Evolutionary conservation across 1,140 invertebrate species (phyloP).

Genomic region (Andrena cerasifolii): DNA sequence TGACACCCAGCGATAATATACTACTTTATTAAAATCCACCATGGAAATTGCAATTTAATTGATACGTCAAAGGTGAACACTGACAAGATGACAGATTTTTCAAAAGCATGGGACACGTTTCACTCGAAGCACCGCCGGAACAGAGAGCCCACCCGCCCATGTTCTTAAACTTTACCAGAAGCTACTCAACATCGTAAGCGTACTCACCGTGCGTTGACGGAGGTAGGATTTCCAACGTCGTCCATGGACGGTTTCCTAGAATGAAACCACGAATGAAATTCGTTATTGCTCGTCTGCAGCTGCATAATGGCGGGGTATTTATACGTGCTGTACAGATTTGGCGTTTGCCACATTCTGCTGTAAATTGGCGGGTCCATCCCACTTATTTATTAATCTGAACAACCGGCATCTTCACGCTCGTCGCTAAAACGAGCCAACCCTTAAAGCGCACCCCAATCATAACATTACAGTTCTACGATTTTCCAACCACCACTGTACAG

Average conservation of each 20-base stretch:
- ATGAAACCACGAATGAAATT: slow-evolving; percentile 84
- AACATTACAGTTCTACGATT: too few species aligned
- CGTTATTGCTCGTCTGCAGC: slow-evolving; percentile 78
- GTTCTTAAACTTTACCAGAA: neutral
- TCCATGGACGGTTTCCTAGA: slow-evolving; percentile 89
- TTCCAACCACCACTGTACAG: too few species aligned
- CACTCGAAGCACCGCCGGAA: neutral
- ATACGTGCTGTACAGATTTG: slow-evolving; percentile 70
- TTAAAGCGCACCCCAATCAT: too few species aligned
- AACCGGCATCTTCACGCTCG: neutral
- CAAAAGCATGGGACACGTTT: neutral
- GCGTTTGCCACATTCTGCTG: slow-evolving; percentile 78
- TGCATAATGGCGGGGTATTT: slow-evolving; percentile 79
- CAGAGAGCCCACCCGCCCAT: too few species aligned
- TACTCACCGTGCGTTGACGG: slow-evolving; percentile 89
- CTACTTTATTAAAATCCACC: too few species aligned
- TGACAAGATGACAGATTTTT: neutral
- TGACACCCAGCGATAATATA: too few species aligned
- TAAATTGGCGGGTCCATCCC: slow-evolving; percentile 71
- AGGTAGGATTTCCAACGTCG: slow-evolving; percentile 87
- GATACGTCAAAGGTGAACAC: too few species aligned
- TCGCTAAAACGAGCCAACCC: neutral
- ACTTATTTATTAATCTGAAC: neutral
- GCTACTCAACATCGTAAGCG: slow-evolving; percentile 49
- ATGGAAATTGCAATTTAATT: too few species aligned